phyloP scores from a whole-genome alignment of 2,797 vertebrate genomes.

The Clarias laeviceps region DNA sequence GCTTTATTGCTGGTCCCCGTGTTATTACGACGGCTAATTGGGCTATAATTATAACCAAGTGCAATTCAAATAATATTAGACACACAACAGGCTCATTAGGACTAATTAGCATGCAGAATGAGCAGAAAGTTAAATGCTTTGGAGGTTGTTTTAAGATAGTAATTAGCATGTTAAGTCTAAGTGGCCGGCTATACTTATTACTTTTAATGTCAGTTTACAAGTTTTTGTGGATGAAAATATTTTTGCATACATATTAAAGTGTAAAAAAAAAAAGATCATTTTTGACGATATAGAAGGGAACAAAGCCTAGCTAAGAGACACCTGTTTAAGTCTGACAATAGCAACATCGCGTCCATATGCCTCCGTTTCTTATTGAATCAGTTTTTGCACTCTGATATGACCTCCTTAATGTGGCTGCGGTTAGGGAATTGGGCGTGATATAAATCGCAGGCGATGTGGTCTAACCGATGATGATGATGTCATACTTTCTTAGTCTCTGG shows the following conservation, averaged over 20 bases:
- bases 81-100: not conserved
- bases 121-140: not conserved
- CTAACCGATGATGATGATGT: slow-evolving; percentile 30
- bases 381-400: slow-evolving; percentile 13
- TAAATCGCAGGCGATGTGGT: slow-evolving; percentile 3
- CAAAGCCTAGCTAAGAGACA: too few species aligned
- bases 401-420: slow-evolving; percentile 16
- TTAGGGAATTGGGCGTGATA: slow-evolving; percentile 22
- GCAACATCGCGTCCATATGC: not conserved
- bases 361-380: not conserved
- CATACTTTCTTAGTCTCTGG: slow-evolving; percentile 26
- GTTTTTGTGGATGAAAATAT: not conserved
- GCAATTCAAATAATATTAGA: not conserved
- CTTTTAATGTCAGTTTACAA: not conserved
- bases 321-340: not conserved
- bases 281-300: not conserved
- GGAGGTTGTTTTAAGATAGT: not conserved
- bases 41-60: not conserved
- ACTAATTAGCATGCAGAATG: not conserved
- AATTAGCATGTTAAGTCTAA: not conserved
- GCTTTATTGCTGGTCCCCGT: not conserved
- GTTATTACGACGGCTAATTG: not conserved
- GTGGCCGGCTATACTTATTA: too few species aligned
- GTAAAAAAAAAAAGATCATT: not conserved
- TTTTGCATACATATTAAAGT: not conserved